Conservation (phyloP, 2,113 vertebrate species). For the Takifugu flavidus region DNA sequence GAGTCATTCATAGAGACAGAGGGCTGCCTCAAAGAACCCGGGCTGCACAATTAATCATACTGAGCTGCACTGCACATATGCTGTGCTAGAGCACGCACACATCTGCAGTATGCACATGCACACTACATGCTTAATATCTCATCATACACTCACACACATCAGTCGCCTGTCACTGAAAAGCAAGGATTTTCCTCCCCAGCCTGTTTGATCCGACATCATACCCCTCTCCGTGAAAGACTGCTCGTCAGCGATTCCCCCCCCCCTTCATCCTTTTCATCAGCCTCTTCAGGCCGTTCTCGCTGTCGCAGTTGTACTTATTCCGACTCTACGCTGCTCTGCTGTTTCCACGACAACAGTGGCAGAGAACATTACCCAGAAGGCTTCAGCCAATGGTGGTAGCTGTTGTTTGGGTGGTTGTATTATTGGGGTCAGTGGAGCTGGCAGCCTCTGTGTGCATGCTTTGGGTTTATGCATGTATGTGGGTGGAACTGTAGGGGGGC, state of each 20-base stretch:
- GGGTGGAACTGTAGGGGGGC: constrained; percentile 6
- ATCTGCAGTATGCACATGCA: constrained; percentile 6
- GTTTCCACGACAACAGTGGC: constrained; percentile 77
- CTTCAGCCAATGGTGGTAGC: constrained; percentile 59
- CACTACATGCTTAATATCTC: neutral
- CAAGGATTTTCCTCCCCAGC: constrained; percentile 33
- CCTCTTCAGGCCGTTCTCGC: constrained; percentile 11
- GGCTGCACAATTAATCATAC: constrained; percentile 40
- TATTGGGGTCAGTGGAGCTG: constrained; percentile 66
- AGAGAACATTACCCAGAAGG: constrained; percentile 60
- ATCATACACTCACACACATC: neutral
- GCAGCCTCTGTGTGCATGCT: constrained; percentile 29
- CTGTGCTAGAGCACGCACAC: neutral
- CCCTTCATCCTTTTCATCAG: constrained; percentile 29
- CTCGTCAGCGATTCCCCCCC: constrained; percentile 28
- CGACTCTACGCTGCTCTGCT: constrained; percentile 55
- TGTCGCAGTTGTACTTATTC: constrained; percentile 37
- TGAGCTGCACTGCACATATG: constrained; percentile 35
- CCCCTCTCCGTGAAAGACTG: constrained; percentile 26
- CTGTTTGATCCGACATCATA: constrained; percentile 24
- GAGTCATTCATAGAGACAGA: constrained; percentile 57
- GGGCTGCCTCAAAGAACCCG: constrained; percentile 46
- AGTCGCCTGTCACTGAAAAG: constrained; percentile 8
- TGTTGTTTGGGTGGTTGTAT: constrained; percentile 52
- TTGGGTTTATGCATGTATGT: constrained; percentile 15